Base-by-base conservation (phyloP, 2,888 invertebrate species). In the Yponomeuta cagnagella region DNA sequence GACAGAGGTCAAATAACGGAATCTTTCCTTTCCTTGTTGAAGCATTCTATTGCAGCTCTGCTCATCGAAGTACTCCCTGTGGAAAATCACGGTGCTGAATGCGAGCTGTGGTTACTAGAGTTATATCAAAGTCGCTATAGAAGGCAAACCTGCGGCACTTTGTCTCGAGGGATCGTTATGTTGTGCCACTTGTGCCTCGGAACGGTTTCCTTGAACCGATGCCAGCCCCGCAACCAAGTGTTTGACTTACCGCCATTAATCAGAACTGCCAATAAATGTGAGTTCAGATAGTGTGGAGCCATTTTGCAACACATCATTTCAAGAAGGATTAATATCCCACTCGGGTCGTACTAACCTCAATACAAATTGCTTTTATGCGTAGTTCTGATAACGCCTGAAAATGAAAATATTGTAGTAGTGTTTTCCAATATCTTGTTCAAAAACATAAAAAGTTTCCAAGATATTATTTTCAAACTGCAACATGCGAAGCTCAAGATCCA, bases 261-360 rank as follows among this genome's bases (percentile, higher is more conserved):
- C 69, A 65, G 69, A 64, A 68, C 68, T 58, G 71, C 70, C 63
- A 71, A 69, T 72, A 69, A 73, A 15, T 58, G 52, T 3, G 15
- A 3, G 52, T 58, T 15, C 52, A 4, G 15, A 58, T 58, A 58
- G 15, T 15, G 43, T 58, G 52, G 33, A 33, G 52, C 52, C 3
- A 15, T 58, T 12, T 15, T 15, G 52, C 52, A 58, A 58, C 52
- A 58, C 52, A 58, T 58, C 12, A 12, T 15, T 58, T 15, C 8
- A 15, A 15, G 15, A 2, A 15, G 12, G 52, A 12, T 58, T 4
- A 2, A 2, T 58, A 58, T 12, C 52, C 52, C 52, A 12, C 12
- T 52, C 52, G 8, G 52, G 0, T 52, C 37, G 5, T 37, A 37
- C 8, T 43, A 8, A 43, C 43, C 43, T 43, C 43, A 8, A 8